Percentiles rank a stretch among this genome's conserved stretches.
phyloP scores from a whole-genome alignment of 2,113 vertebrate genomes.

The Rhizomys pruinosus region DNA sequence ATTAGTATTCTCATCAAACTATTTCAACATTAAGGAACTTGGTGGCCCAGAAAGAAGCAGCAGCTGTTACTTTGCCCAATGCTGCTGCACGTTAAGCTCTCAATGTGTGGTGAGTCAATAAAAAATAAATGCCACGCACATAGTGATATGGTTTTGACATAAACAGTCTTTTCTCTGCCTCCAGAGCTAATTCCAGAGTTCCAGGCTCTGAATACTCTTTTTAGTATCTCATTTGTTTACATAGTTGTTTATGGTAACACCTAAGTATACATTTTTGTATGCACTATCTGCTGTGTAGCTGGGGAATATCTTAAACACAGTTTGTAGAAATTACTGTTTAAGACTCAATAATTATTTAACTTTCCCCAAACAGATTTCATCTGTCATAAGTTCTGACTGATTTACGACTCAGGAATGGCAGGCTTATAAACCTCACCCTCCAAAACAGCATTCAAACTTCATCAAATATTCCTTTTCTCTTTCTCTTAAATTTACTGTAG shows the following conservation, averaged over 20 bases:
- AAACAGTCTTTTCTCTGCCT: not conserved
- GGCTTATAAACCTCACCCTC: conserved; percentile 63
- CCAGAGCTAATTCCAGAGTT: not conserved
- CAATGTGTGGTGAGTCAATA: not conserved
- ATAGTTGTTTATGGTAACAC: not conserved
- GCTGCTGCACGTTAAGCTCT: not conserved
- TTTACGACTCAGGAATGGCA: conserved; percentile 79
- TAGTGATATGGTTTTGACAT: not conserved
- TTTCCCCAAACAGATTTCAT: conserved; percentile 71
- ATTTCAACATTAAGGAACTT: conserved; percentile 1
- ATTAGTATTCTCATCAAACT: not conserved
- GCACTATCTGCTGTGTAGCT: not conserved
- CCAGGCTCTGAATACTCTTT: not conserved
- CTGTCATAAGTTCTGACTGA: conserved; percentile 80
- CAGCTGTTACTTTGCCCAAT: not conserved
- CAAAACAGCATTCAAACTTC: conserved; percentile 75
- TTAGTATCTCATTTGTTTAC: conserved; percentile 8
- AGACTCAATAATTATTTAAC: conserved; percentile 80
- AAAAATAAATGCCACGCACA: not conserved
- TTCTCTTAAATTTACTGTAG: conserved; percentile 76
- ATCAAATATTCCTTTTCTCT: conserved; percentile 75
- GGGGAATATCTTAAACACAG: conserved; percentile 53
- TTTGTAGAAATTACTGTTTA: conserved; percentile 77
- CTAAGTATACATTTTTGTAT: not conserved
- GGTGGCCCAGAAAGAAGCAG: not conserved